Evolutionary conservation across 2,797 vertebrate genomes (phyloP), one percentile per base, ranked within the genome.

Genomic region (Eulemur coronatus): DNA sequence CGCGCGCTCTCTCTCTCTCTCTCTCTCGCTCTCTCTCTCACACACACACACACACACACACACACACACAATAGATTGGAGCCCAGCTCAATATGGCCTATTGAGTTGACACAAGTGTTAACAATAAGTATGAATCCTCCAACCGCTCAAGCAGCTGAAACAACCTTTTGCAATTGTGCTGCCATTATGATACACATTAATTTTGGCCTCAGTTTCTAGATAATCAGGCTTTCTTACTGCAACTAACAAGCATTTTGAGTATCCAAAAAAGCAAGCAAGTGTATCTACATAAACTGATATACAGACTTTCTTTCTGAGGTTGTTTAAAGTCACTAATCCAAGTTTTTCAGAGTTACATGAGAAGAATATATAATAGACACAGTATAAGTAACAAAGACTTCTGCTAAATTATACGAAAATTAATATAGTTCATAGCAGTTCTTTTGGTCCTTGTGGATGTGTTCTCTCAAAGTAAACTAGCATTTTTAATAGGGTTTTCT

Each of bases 401-500:
- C 30, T 87, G 57, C 28, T 30, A 81, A 72, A 78, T 87, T 84
- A 46, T 46, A 69, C 63, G 76, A 95, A 78, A 82, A 79, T 70
- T 38, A 70, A 52, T 57, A 26, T 35, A 41, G 10, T 61, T 95
- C 55, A 73, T 30, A 76, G 59, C 28, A 35, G 30, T 90, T 89
- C 57, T 72, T 59, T 89, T 78, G 72, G 14, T 18, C 12, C 48
- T 26, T 84, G 15, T 22, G 18, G 76, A 81, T 89, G 41, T 28
- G 52, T 84, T 79, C n/a, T 85, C 55, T 48, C 90, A 84, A 72
- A 94, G 73, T 59, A 70, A 95, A 84, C 73, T 89, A 38, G 2
- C 15, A 30, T 79, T 97, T 91, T 96, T 91, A 73, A 84, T 72
- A 96, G 30, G 14, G 20, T 94, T 97, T 28, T 89, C 59, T 90